A percentile compares a stretch with the other conserved stretches of the same genome.
Evolutionary conservation across 1,140 invertebrate species (phyloP).

Genomic region (Chironomus striatipennis): DNA sequence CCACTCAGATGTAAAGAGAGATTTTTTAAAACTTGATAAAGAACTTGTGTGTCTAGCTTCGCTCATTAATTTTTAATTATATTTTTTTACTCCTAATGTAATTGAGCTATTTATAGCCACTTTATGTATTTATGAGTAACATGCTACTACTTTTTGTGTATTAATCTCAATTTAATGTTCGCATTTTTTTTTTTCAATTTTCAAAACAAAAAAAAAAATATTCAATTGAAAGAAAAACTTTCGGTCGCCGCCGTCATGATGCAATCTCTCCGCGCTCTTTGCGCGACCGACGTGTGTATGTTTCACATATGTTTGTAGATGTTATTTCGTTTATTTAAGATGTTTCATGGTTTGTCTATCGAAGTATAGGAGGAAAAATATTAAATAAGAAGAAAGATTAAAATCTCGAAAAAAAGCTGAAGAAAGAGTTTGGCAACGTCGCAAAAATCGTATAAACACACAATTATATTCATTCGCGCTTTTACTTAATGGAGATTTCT

Average conservation of each 20-base stretch:
- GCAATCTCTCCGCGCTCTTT: slow-evolving; percentile 15
- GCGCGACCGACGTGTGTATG: background rate
- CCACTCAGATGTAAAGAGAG: too few relatives aligned
- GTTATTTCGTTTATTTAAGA: slow-evolving; percentile 14
- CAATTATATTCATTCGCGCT: too few relatives aligned
- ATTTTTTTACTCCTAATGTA: background rate
- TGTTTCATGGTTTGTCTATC: slow-evolving; percentile 9
- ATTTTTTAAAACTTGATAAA: background rate
- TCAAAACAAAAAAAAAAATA: slow-evolving; percentile 24
- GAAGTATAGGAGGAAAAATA: slow-evolving; percentile 17
- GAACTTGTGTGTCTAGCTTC: background rate
- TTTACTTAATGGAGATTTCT: background rate
- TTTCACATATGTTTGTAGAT: slow-evolving; percentile 23
- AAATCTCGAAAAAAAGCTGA: background rate
- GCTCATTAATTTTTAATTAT: background rate
- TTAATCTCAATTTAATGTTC: slow-evolving; percentile 24
- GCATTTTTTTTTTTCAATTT: slow-evolving; percentile 30
- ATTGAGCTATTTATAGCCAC: background rate
- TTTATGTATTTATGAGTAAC: background rate
- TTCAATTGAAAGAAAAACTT: background rate
- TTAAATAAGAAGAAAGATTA: slow-evolving; percentile 17
- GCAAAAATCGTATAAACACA: background rate
- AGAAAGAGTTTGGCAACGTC: slow-evolving; percentile 13
- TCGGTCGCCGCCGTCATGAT: background rate
- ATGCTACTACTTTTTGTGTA: slow-evolving; percentile 24